Percentiles rank a stretch among this genome's conserved stretches.
phyloP scores from a whole-genome alignment of 2,888 invertebrate species.

The Apamea crenata region DNA sequence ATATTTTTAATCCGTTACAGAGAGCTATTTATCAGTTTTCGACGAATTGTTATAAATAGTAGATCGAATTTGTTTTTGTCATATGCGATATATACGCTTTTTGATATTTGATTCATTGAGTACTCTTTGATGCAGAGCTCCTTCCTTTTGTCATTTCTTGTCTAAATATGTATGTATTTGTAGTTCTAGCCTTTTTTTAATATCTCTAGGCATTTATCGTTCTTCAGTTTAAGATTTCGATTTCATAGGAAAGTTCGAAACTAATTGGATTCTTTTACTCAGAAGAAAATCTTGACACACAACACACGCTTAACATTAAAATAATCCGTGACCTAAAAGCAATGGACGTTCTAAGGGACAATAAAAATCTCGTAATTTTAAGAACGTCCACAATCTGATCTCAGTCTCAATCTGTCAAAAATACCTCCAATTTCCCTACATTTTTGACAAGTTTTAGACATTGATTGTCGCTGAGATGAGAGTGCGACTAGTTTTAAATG shows the following conservation, averaged over 20 bases:
- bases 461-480: too few species aligned
- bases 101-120: constrained; percentile 17
- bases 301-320: neutral
- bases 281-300: neutral
- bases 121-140: neutral
- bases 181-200: neutral
- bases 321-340: neutral
- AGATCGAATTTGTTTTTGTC: constrained; percentile 28
- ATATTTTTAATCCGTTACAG: constrained; percentile 84
- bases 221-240: neutral
- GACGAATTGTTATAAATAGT: constrained; percentile 43
- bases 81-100: constrained; percentile 17
- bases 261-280: neutral
- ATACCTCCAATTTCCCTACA: too few species aligned
- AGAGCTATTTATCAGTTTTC: constrained; percentile 69
- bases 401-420: too few species aligned
- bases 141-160: neutral
- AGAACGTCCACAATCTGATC: too few species aligned
- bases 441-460: too few species aligned
- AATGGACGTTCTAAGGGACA: too few species aligned
- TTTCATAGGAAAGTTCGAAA: neutral
- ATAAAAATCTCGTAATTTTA: too few species aligned
- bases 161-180: neutral
- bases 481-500: too few species aligned
- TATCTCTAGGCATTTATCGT: neutral